These are phyloP conservation scores for Acronicta leporina DNA, from an alignment of 2,888 invertebrate species.

Conservation along the genomic window DNA sequence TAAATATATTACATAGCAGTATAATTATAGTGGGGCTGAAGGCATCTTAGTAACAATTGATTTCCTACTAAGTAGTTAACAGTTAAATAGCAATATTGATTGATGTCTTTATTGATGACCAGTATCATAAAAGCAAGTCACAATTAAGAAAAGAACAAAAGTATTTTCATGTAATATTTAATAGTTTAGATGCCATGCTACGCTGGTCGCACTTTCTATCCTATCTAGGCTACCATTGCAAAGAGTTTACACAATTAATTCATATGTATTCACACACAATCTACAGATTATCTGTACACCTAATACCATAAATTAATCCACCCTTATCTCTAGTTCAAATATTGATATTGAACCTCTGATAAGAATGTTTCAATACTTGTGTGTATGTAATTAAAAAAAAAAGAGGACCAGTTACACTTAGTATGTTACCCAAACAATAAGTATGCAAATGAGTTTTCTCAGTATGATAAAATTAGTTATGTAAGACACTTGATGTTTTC, in stretches of 20 bases:
- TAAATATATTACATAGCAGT: too few species aligned
- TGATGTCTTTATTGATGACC: background rate
- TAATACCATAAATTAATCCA: constrained; percentile 56
- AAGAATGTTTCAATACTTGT: constrained; percentile 51
- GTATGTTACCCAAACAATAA: constrained; percentile 30
- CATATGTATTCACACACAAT: constrained; percentile 47
- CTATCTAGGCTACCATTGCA: constrained; percentile 62
- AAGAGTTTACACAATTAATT: constrained; percentile 58
- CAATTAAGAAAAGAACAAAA: background rate
- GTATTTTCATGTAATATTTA: constrained; percentile 10
- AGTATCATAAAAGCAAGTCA: background rate
- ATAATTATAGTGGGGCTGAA: too few species aligned
- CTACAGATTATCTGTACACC: constrained; percentile 44
- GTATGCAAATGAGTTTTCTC: constrained; percentile 31
- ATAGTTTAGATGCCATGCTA: constrained; percentile 41
- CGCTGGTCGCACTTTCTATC: constrained; percentile 71
- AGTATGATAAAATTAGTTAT: constrained; percentile 35
- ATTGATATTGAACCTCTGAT: constrained; percentile 60
- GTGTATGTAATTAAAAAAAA: constrained; percentile 44
- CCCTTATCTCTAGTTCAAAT: constrained; percentile 55
- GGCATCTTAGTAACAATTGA: too few species aligned
- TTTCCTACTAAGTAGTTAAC: too few species aligned
- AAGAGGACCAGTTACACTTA: constrained; percentile 25
- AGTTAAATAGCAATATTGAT: background rate
- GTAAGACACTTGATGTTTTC: constrained; percentile 37